Evolutionary conservation across 2,888 invertebrate species (phyloP), one percentile per base, ranked within the genome.

Genomic region (Clostera curtula): DNA sequence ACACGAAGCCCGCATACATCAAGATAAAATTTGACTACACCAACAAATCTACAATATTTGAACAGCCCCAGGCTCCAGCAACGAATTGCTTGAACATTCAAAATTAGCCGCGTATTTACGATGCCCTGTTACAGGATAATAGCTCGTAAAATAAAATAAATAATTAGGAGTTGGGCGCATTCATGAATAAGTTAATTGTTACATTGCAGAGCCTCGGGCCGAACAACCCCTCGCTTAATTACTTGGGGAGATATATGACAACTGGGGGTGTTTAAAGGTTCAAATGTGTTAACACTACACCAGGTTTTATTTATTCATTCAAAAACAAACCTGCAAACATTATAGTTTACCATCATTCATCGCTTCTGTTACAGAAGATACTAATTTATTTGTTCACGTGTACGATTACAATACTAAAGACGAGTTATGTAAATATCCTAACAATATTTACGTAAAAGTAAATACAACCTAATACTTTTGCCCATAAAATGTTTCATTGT

Each of bases 91-190:
- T 54, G 48, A 55, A 58, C 58, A 60, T 56, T 62, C 51, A 49
- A 49, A 60, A 51, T 53, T 55, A 45, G 59, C 55, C 56, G 50
- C 54, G 40, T 73, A 75, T 79, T 77, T 75, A 77, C 68, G 74
- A 68, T 61, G 46, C 48, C 62, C 65, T 56, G 65, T 66, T 60
- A 66, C 66, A 56, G 66, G 70, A 71, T 77, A 76, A 80, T 72
- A 68, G 76, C 52, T 70, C 76, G 67, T 80, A 79, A 80, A 80
- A 75, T 79, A 77, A 77, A 77, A 74, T 79, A 77, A 79, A 79
- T 80, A 79, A 79, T 79, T 77, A 75, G 65, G 63, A 56, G 58
- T 43, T 56, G 48, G 50, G 70, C 56, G 61, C 61, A 67, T 67
- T 76, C 76, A 76, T 80, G 77, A 80, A 79, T 79, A 73, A 79